These are phyloP conservation scores for Leptura quadrifasciata DNA, from an alignment of 2,888 invertebrate genomes.

Conservation along the genomic window DNA sequence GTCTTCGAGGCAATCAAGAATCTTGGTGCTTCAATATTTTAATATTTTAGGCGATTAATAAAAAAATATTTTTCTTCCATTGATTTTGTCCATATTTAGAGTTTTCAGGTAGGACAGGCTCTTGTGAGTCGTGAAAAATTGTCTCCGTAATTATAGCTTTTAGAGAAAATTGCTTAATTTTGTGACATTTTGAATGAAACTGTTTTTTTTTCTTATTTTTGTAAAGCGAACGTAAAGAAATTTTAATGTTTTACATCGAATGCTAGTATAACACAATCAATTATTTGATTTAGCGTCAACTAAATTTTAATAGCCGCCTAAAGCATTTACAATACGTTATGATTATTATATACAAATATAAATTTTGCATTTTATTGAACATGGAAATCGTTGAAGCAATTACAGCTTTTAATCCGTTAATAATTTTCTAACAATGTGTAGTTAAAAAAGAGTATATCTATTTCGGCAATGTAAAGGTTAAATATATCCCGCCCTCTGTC, in stretches of 20 bases:
- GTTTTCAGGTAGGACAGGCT: too few species aligned
- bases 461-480: slow-evolving; percentile 57
- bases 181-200: too few species aligned
- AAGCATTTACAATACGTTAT: not conserved
- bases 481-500: slow-evolving; percentile 59
- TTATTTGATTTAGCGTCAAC: not conserved
- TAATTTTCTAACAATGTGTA: slow-evolving; percentile 17
- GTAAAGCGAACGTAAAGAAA: not conserved
- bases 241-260: not conserved
- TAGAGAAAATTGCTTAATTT: too few species aligned
- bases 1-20: too few species aligned
- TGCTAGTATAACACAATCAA: not conserved
- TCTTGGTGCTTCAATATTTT: too few species aligned
- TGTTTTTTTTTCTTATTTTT: too few species aligned
- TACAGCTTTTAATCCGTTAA: not conserved
- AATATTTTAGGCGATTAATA: too few species aligned
- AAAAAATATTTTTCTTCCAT: too few species aligned
- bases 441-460: slow-evolving; percentile 43
- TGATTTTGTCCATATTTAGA: too few species aligned
- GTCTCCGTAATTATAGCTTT: too few species aligned
- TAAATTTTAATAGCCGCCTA: not conserved
- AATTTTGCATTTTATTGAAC: not conserved
- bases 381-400: not conserved
- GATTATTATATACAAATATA: slow-evolving; percentile 3
- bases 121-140: too few species aligned